Evolutionary conservation across 2,888 invertebrate genomes (phyloP).

Genomic region (Apodemia mormo): DNA sequence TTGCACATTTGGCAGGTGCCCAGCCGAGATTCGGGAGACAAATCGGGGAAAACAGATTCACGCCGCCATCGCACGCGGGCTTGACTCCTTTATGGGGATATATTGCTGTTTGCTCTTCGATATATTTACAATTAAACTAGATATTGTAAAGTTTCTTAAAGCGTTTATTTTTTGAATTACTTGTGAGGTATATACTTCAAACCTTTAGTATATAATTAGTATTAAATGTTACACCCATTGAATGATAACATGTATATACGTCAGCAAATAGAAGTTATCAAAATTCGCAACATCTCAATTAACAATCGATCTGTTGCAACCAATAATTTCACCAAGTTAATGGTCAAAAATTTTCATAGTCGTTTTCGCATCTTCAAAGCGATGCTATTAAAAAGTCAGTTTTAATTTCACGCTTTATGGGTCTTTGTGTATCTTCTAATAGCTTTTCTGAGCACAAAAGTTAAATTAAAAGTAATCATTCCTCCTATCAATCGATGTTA

Average conservation of each 20-base stretch:
- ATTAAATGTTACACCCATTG: too few relatives aligned
- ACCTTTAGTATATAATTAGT: too few relatives aligned
- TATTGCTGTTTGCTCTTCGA: constrained; percentile 41
- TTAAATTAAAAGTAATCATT: constrained; percentile 16
- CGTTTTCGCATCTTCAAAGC: neutral
- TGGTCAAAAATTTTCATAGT: neutral
- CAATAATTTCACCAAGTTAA: too few relatives aligned
- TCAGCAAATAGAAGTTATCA: too few relatives aligned
- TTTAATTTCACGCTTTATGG: neutral
- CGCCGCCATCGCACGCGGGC: constrained; percentile 62
- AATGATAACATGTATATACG: too few relatives aligned
- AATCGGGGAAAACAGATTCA: constrained; percentile 79
- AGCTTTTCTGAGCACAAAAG: constrained; percentile 4
- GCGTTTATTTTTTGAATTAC: neutral
- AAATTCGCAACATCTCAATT: too few relatives aligned
- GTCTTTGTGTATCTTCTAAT: neutral
- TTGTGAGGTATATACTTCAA: neutral
- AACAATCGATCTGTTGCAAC: too few relatives aligned
- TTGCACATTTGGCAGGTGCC: constrained; percentile 74
- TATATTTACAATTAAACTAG: constrained; percentile 27
- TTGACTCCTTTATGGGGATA: constrained; percentile 42
- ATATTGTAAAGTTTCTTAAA: constrained; percentile 4
- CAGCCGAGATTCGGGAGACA: constrained; percentile 76
- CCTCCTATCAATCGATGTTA: constrained; percentile 18
- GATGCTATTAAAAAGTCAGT: neutral